These are phyloP conservation scores for Polydrusus cervinus DNA, from an alignment of 2,888 invertebrate genomes.

Conservation along the genomic window DNA sequence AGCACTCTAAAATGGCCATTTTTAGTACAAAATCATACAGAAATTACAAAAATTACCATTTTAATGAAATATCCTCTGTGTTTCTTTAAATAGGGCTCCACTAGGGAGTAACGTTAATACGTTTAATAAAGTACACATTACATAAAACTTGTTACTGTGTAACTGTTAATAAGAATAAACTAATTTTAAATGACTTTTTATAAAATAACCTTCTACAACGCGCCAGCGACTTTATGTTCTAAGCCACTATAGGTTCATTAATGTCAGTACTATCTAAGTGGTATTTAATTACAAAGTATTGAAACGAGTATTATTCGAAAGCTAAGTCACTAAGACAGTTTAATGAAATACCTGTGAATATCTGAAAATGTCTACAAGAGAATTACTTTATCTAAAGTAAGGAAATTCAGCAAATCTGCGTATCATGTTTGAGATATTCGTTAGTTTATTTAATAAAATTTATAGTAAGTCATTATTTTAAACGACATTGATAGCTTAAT, in stretches of 20 bases:
- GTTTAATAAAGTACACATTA: too few relatives aligned
- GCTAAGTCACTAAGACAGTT: conserved; percentile 36
- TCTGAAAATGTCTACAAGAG: conserved; percentile 23
- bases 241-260: not conserved
- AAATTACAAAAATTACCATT: too few relatives aligned
- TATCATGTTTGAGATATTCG: conserved; percentile 33
- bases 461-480: conserved; percentile 17
- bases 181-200: too few relatives aligned
- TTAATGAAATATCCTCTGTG: too few relatives aligned
- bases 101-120: too few relatives aligned
- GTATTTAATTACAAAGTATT: conserved; percentile 33
- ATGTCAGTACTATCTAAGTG: conserved; percentile 22
- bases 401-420: conserved; percentile 34
- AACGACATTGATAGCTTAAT: conserved; percentile 23
- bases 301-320: conserved; percentile 26
- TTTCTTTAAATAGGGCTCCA: too few relatives aligned
- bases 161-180: too few relatives aligned
- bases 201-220: too few relatives aligned
- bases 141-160: too few relatives aligned
- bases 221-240: too few relatives aligned
- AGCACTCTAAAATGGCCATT: too few relatives aligned
- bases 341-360: conserved; percentile 35
- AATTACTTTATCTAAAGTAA: conserved; percentile 39
- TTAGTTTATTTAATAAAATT: conserved; percentile 32
- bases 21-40: too few relatives aligned